Base-by-base conservation (phyloP, 1,140 invertebrate genomes). In the Colletes gigas region DNA sequence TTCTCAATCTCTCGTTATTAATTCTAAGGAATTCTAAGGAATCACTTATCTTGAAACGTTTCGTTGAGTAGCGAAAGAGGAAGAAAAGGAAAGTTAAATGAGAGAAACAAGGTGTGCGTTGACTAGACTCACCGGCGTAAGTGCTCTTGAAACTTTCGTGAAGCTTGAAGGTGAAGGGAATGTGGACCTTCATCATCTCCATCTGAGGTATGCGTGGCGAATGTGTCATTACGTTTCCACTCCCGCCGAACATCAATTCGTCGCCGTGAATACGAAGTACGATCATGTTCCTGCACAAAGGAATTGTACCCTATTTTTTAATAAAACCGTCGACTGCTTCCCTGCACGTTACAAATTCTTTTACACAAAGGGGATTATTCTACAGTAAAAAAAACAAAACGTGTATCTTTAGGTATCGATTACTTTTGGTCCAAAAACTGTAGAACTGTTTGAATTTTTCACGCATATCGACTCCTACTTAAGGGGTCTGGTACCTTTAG, bases 151-250 rank as follows among this genome's bases (percentile, higher is more conserved):
- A 94, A 74, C 94, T 95, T 88, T 97, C 96, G 84, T 96, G 93
- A 50, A 97, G 93, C 90, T 96, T 96, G 90, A 97, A 97, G 30
- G 96, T 97, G 92, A 96, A 97, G 39, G 96, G 96, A 91, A 97
- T 96, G 90, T 96, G 96, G 52, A 97, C 96, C 90, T 96, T 95
- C 94, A 96, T 96, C 96, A 97, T 97, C 87, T 96, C 95, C 93
- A 97, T 96, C 85, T 96, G 95, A 12, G 96, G 96, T 83, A 96
- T 95, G 59, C 95, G 92, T 73, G 95, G 95, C 90, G 95, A 89
- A 85, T 93, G 90, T 77, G 94, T 88, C 89, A 94, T 95, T 74
- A 94, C 93, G 83, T 91, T 92, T 79, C 92, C 93, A 78, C 92
- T 94, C 55, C 93, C 93, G 52, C 94, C 94, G 88, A 95, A 95